phyloP scores from a whole-genome alignment of 2,888 invertebrate genomes.

The Colletes collaris region DNA sequence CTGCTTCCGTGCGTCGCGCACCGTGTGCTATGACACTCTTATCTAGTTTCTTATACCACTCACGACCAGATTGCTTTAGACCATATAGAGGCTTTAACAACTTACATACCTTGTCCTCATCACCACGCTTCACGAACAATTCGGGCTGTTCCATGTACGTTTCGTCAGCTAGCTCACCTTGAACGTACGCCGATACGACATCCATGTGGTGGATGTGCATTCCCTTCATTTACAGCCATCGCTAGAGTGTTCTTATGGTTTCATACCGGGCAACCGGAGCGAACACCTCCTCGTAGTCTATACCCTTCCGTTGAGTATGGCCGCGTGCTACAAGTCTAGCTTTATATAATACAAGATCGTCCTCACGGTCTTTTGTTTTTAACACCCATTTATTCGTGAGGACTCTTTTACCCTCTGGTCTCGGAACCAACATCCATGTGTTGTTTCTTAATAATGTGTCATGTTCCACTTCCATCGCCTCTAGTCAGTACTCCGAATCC shows the following conservation, averaged over 20 bases:
- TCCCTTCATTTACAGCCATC: too few relatives aligned
- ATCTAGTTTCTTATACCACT: slow-evolving; percentile 25
- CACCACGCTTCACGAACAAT: slow-evolving; percentile 24
- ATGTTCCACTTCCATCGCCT: not conserved
- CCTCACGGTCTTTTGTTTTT: not conserved
- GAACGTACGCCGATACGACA: slow-evolving; percentile 48
- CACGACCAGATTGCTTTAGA: slow-evolving; percentile 26
- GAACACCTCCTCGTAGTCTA: not conserved
- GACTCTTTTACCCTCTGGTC: not conserved
- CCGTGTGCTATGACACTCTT: not conserved
- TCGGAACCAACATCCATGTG: not conserved
- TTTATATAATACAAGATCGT: not conserved
- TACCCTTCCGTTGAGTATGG: not conserved
- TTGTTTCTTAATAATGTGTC: not conserved
- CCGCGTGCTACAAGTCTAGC: not conserved
- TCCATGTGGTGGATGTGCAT: not conserved
- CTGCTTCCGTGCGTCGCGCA: slow-evolving; percentile 13
- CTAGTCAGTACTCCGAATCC: not conserved
- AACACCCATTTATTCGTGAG: not conserved
- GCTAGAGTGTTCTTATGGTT: not conserved
- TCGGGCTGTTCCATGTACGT: slow-evolving; percentile 55
- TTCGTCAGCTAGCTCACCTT: slow-evolving; percentile 49
- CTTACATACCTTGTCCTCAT: slow-evolving; percentile 28
- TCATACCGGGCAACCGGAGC: not conserved
- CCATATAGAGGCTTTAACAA: slow-evolving; percentile 20